A percentile compares a stretch with the other conserved stretches of the same genome.
phyloP scores from a whole-genome alignment of 2,797 vertebrate genomes.

The Crocodylus rhombifer region DNA sequence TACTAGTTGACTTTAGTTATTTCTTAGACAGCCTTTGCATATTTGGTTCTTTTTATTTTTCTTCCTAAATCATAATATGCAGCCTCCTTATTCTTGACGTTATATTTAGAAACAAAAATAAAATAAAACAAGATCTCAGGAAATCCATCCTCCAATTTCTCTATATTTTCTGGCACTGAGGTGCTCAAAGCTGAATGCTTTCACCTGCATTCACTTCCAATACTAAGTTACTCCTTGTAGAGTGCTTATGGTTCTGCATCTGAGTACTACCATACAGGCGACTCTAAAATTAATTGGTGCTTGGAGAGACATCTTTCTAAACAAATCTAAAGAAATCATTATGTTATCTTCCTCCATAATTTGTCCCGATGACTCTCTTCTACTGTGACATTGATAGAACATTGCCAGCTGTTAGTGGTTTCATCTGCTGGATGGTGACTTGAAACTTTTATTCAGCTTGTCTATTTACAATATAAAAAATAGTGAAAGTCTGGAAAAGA shows the following conservation, averaged over 20 bases:
- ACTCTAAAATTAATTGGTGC: background rate
- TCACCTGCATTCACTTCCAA: background rate
- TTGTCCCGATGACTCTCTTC: background rate
- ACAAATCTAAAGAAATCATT: background rate
- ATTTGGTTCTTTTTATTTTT: background rate
- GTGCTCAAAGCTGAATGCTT: background rate
- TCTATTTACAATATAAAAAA: background rate
- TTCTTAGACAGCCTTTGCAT: background rate
- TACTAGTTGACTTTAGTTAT: background rate
- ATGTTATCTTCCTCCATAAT: background rate
- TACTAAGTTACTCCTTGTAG: background rate
- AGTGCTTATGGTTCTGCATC: no score
- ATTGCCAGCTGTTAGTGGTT: background rate
- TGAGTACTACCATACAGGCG: background rate
- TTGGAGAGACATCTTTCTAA: background rate
- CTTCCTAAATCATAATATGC: background rate
- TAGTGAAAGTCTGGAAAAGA: background rate
- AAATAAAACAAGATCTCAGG: no score
- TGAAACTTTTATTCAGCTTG: background rate
- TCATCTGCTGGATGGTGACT: background rate
- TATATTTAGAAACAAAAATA: background rate
- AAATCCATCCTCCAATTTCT: background rate
- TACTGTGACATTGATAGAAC: background rate
- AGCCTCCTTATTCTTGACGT: background rate
- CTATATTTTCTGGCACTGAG: background rate